Conservation (phyloP, 2,113 vertebrate species). For the Fulica atra region DNA sequence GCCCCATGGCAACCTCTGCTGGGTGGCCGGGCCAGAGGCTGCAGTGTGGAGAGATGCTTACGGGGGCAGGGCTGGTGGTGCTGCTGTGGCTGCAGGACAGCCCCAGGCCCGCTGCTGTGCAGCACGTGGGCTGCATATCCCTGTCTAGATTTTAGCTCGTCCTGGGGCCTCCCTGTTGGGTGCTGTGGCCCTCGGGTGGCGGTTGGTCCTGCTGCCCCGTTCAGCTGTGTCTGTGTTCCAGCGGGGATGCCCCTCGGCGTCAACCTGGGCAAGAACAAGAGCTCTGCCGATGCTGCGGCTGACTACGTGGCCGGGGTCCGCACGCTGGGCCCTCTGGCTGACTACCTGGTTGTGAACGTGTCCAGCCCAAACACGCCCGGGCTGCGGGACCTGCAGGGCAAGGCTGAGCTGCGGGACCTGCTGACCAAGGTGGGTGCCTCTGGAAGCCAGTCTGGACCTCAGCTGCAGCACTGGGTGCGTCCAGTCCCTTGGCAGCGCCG, state of each 20-base stretch:
- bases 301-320: conserved; percentile 88
- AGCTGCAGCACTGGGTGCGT: not conserved
- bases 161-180: not conserved
- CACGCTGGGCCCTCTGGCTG: conserved; percentile 87
- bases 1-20: accelerated
- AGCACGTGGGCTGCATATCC: not conserved
- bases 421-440: conserved; percentile 80
- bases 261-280: conserved; percentile 97
- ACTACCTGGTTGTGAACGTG: conserved; percentile 95
- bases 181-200: not conserved
- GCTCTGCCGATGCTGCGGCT: conserved; percentile 81
- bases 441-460: not conserved
- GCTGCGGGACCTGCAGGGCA: conserved; percentile 88
- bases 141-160: not conserved
- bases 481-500: not conserved
- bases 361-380: conserved; percentile 96
- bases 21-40: not conserved
- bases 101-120: not conserved
- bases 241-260: conserved; percentile 90
- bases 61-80: not conserved
- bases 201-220: not conserved
- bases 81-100: not conserved
- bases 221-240: conserved; percentile 1
- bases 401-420: conserved; percentile 81
- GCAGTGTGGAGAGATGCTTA: not conserved